Conservation (phyloP, 2,888 invertebrate species). For the Apoda limacodes region DNA sequence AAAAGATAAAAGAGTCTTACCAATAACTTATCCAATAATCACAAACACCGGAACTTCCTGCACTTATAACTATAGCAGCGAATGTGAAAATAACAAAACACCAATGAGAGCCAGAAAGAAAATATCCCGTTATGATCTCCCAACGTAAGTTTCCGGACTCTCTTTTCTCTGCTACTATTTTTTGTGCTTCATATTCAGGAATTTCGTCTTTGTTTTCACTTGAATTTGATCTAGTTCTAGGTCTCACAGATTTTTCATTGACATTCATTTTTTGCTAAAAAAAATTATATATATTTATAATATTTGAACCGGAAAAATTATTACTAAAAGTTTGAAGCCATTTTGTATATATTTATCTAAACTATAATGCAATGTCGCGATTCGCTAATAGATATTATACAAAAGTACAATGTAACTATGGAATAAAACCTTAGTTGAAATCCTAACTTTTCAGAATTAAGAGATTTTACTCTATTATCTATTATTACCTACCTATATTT, state of each 20-base stretch:
- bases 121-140: slow-evolving; percentile 48
- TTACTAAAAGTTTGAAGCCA: neutral
- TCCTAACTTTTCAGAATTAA: no score
- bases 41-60: slow-evolving; percentile 68
- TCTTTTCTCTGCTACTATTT: slow-evolving; percentile 45
- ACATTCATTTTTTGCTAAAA: no score
- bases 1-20: slow-evolving; percentile 45
- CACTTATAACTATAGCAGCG: slow-evolving; percentile 56
- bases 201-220: slow-evolving; percentile 36
- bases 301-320: neutral
- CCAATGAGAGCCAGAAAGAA: slow-evolving; percentile 42
- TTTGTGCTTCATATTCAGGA: slow-evolving; percentile 47
- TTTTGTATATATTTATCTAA: neutral
- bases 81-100: slow-evolving; percentile 39
- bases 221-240: no score
- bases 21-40: slow-evolving; percentile 80
- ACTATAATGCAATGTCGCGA: no score
- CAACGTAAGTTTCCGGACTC: slow-evolving; percentile 49
- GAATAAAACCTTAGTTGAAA: no score
- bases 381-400: no score
- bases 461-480: no score
- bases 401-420: no score
- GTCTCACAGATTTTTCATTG: no score
- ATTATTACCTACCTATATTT: no score
- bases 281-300: slow-evolving; percentile 1